These are phyloP conservation scores for Thera obeliscata DNA, from an alignment of 2,888 invertebrate species.

Conservation along the genomic window DNA sequence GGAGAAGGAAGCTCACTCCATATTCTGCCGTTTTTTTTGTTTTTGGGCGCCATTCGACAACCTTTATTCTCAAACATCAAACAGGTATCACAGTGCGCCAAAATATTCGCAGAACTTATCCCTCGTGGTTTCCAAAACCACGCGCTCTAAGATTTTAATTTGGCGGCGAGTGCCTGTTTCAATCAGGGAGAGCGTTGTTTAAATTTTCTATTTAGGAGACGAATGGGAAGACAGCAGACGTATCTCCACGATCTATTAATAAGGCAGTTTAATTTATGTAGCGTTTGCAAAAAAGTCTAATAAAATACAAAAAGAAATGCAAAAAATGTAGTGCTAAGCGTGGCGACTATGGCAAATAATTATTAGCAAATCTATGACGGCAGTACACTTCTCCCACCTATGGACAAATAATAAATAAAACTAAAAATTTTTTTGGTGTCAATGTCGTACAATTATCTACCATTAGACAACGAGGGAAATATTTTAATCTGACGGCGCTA, in stretches of 20 bases:
- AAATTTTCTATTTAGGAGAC: conserved; percentile 81
- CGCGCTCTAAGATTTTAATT: conserved; percentile 76
- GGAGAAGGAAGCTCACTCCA: no score
- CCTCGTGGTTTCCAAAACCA: conserved; percentile 48
- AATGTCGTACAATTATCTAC: no score
- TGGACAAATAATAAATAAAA: no score
- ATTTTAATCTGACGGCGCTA: no score
- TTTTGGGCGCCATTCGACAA: no score
- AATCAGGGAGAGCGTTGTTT: conserved; percentile 74
- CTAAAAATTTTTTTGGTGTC: no score
- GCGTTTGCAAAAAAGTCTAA: conserved; percentile 45
- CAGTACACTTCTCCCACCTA: no score
- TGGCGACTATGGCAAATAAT: no score
- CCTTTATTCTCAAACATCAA: no score
- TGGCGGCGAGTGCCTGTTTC: conserved; percentile 69
- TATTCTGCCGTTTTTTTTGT: no score
- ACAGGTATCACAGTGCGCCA: not conserved
- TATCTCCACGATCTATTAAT: conserved; percentile 81
- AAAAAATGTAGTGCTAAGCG: not conserved
- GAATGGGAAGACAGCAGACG: conserved; percentile 71
- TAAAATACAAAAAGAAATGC: not conserved
- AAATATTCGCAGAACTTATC: not conserved
- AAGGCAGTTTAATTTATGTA: conserved; percentile 76
- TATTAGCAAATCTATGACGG: no score
- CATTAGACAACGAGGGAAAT: no score